These are phyloP conservation scores for Drosophila bocqueti DNA, from an alignment of 1,140 invertebrate genomes.

Conservation along the genomic window DNA sequence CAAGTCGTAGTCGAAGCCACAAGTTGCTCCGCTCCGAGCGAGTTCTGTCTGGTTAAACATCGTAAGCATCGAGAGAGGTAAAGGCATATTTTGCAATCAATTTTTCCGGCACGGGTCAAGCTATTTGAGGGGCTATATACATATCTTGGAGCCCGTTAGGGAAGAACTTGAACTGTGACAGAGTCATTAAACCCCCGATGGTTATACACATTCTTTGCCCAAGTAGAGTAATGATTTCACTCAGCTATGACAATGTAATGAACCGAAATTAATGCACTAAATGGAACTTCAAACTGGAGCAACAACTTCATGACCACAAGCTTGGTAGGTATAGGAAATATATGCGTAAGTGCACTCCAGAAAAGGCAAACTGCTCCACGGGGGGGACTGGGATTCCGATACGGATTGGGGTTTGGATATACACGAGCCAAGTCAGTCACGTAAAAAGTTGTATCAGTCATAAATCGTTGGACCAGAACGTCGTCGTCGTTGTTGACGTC, in stretches of 20 bases:
- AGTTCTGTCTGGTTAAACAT: slow-evolving; percentile 74
- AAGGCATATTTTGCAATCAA: slow-evolving; percentile 70
- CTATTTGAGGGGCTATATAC: slow-evolving; percentile 1
- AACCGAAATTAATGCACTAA: slow-evolving; percentile 76
- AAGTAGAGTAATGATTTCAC: slow-evolving; percentile 26
- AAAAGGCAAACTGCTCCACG: slow-evolving; percentile 36
- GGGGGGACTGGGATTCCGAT: slow-evolving; percentile 6
- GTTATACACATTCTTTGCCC: slow-evolving; percentile 37
- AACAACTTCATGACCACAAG: slow-evolving; percentile 47
- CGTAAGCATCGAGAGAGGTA: slow-evolving; percentile 46
- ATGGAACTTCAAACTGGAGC: slow-evolving; percentile 71
- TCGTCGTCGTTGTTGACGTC: slow-evolving; percentile 57
- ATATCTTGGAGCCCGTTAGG: slow-evolving; percentile 35
- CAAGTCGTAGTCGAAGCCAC: slow-evolving; percentile 21
- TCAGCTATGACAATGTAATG: slow-evolving; percentile 79
- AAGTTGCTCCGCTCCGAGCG: slow-evolving; percentile 30
- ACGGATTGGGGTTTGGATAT: background rate
- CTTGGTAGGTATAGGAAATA: background rate
- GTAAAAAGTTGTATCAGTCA: slow-evolving; percentile 75
- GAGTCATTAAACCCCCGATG: slow-evolving; percentile 50
- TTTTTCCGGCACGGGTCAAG: slow-evolving; percentile 71
- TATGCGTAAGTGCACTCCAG: slow-evolving; percentile 33
- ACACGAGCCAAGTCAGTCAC: slow-evolving; percentile 59
- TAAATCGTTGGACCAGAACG: slow-evolving; percentile 82
- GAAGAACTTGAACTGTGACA: slow-evolving; percentile 67